Percentiles rank a stretch among this genome's conserved stretches.
phyloP scores from a whole-genome alignment of 2,888 invertebrate species.

The Ischnura elegans region DNA sequence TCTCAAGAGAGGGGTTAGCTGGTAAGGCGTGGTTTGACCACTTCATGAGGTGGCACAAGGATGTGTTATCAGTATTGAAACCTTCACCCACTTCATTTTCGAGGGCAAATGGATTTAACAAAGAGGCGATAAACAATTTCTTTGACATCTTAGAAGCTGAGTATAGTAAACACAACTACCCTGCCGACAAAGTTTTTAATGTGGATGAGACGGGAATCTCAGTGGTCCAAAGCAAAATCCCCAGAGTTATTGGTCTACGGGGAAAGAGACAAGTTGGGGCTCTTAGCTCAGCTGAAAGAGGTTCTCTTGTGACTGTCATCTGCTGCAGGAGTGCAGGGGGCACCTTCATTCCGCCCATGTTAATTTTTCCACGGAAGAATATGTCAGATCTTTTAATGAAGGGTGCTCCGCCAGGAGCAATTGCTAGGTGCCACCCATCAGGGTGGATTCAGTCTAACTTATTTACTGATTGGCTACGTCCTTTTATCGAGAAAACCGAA shows the following conservation, averaged over 20 bases:
- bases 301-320: constrained; percentile 68
- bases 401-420: constrained; percentile 65
- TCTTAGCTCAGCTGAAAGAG: constrained; percentile 65
- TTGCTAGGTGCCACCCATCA: constrained; percentile 32
- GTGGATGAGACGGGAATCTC: constrained; percentile 69
- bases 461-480: constrained; percentile 45
- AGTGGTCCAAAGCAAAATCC: constrained; percentile 58
- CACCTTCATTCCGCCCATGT: constrained; percentile 68
- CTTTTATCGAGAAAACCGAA: constrained; percentile 50
- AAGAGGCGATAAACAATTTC: constrained; percentile 23
- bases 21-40: neutral
- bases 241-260: constrained; percentile 36
- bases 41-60: neutral
- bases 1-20: neutral
- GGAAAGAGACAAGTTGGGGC: constrained; percentile 55
- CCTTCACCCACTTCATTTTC: constrained; percentile 37
- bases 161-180: neutral
- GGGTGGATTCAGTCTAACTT: constrained; percentile 57
- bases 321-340: constrained; percentile 68
- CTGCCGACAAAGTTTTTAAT: constrained; percentile 66
- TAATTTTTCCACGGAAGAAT: constrained; percentile 69
- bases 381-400: constrained; percentile 32
- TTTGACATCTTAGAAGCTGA: constrained; percentile 37
- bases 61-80: constrained; percentile 11
- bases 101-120: constrained; percentile 28